Evolutionary conservation across 2,888 invertebrate species (phyloP).

Genomic region (Euplagia quadripunctaria): DNA sequence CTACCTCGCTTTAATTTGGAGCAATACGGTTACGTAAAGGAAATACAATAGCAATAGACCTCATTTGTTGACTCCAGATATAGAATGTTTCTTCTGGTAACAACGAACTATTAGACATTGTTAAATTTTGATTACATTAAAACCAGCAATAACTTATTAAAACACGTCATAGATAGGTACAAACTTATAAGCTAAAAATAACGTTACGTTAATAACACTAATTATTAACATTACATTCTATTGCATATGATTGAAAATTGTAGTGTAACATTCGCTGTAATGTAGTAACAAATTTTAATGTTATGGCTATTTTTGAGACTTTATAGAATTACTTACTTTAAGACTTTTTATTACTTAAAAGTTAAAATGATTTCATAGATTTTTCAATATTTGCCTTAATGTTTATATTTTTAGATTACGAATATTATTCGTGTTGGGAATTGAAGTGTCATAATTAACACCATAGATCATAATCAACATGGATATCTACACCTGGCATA

Average conservation of each 20-base stretch:
- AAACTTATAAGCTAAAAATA: no score
- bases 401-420: neutral
- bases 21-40: neutral
- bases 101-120: neutral
- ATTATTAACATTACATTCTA: neutral
- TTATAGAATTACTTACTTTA: neutral
- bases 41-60: neutral
- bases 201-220: no score
- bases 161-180: neutral
- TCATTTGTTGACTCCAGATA: neutral
- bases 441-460: neutral
- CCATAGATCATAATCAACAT: no score
- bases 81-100: neutral
- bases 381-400: neutral
- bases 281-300: no score
- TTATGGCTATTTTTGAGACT: neutral
- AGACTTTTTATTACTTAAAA: neutral
- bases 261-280: no score
- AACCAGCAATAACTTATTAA: neutral
- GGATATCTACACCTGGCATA: no score
- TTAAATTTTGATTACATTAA: neutral
- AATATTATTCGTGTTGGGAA: neutral
- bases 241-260: neutral
- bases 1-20: neutral
- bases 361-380: neutral